Evolutionary conservation across 2,797 vertebrate genomes (phyloP).

Genomic region (Bradypodion pumilum): DNA sequence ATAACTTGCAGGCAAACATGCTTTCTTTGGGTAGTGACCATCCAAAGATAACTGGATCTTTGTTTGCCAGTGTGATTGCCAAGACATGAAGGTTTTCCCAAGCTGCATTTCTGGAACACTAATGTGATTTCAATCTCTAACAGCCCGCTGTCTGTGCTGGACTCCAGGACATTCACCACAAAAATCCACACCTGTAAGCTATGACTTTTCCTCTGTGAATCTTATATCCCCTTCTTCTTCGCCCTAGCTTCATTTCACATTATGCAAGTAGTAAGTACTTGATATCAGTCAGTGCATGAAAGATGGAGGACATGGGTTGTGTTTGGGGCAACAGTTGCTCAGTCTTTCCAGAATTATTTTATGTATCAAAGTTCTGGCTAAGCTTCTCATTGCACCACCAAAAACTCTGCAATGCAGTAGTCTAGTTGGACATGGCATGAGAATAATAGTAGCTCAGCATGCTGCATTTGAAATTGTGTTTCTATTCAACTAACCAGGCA

Average conservation of each 20-base stretch:
- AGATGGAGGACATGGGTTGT: not conserved
- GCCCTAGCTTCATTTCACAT: not conserved
- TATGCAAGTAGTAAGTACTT: conserved; percentile 9
- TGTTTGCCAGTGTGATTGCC: no score
- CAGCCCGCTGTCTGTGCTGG: not conserved
- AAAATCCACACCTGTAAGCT: not conserved
- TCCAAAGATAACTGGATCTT: no score
- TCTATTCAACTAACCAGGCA: not conserved
- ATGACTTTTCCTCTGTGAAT: not conserved
- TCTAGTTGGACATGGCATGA: not conserved
- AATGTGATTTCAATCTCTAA: no score
- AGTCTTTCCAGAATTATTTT: not conserved
- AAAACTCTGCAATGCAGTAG: conserved; percentile 15
- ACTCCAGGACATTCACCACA: not conserved
- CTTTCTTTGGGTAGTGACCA: no score
- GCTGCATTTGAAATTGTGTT: not conserved
- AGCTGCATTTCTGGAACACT: no score
- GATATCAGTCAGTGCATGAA: not conserved
- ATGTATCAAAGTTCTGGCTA: not conserved
- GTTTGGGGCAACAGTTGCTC: not conserved
- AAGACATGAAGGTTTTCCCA: no score
- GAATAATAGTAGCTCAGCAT: not conserved
- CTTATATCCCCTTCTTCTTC: not conserved
- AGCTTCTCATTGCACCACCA: conserved; percentile 4
- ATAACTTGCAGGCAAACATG: no score